Evolutionary conservation across 1,140 invertebrate species (phyloP).

Genomic region (Tetramorium alpestre): DNA sequence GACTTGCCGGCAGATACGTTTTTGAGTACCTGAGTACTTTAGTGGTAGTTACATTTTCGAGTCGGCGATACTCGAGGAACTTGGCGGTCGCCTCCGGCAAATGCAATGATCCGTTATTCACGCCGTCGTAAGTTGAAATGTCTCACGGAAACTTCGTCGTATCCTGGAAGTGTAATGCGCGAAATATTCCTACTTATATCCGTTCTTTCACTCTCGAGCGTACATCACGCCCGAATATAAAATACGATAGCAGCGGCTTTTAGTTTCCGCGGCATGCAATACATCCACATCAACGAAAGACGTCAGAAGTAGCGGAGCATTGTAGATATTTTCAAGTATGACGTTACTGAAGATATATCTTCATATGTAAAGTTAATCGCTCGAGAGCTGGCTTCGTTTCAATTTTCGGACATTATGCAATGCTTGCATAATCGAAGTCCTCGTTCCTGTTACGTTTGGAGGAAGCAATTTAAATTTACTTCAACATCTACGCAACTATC

Average conservation of each 20-base stretch:
- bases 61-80: slow-evolving; percentile 30
- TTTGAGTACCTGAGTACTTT: slow-evolving; percentile 43
- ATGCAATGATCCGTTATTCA: slow-evolving; percentile 69
- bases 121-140: slow-evolving; percentile 58
- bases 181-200: slow-evolving; percentile 52
- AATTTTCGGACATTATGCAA: slow-evolving; percentile 20
- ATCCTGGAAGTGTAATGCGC: slow-evolving; percentile 49
- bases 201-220: slow-evolving; percentile 21
- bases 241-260: slow-evolving; percentile 40
- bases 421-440: slow-evolving; percentile 6
- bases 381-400: slow-evolving; percentile 15
- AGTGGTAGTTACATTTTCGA: slow-evolving; percentile 30
- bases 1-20: slow-evolving; percentile 8
- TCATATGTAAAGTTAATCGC: slow-evolving; percentile 29
- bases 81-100: slow-evolving; percentile 52
- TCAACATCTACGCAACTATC: not conserved
- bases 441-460: not conserved
- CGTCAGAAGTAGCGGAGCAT: not conserved
- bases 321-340: slow-evolving; percentile 28
- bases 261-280: slow-evolving; percentile 29
- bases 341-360: slow-evolving; percentile 32
- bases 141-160: slow-evolving; percentile 51
- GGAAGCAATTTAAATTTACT: slow-evolving; percentile 12
- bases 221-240: slow-evolving; percentile 41
- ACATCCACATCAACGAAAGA: slow-evolving; percentile 22